Evolutionary conservation across 2,797 vertebrate genomes (phyloP).

Genomic region (Petrocephalus sullivani): DNA sequence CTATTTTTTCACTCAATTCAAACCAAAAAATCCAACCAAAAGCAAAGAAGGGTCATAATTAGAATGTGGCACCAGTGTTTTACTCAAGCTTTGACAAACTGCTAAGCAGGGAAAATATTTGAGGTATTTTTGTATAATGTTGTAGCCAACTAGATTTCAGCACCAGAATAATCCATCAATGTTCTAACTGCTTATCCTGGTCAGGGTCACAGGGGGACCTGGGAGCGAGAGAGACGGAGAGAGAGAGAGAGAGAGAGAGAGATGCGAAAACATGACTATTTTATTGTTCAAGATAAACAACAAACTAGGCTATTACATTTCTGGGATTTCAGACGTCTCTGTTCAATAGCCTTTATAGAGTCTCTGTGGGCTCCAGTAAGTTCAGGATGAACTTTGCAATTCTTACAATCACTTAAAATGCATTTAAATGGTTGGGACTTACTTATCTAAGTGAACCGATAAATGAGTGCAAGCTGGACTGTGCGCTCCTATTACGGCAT

Average conservation of each 20-base stretch:
- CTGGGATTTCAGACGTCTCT: neutral
- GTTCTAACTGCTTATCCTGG: neutral
- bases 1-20: neutral
- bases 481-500: neutral
- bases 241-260: neutral
- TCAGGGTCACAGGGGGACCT: neutral
- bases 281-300: neutral
- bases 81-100: neutral
- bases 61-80: neutral
- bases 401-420: neutral
- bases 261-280: neutral
- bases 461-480: neutral
- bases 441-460: neutral
- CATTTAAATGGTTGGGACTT: neutral
- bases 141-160: neutral
- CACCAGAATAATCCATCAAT: neutral
- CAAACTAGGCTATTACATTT: neutral
- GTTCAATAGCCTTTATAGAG: neutral
- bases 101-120: neutral
- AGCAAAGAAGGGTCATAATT: neutral
- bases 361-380: neutral
- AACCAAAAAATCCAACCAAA: neutral
- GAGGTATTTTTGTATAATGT: neutral
- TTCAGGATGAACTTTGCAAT: neutral
- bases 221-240: neutral